Base-by-base conservation (phyloP, 2,113 vertebrate genomes). In the Perca flavescens region DNA sequence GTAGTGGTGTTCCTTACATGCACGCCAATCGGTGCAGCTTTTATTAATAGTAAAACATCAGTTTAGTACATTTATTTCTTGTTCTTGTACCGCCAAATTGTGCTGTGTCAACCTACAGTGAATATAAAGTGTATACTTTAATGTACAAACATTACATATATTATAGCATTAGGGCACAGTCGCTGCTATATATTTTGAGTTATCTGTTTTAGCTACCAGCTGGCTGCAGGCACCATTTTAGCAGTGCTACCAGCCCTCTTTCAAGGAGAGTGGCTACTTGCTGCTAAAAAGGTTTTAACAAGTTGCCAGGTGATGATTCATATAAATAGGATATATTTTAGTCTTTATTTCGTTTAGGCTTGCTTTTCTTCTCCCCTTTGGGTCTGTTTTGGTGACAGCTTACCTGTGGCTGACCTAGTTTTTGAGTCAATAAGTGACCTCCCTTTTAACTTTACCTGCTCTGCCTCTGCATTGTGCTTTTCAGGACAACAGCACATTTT, bases 311-410 rank as follows among this genome's bases (percentile, higher is more conserved):
- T 1, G 25, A 68, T 82, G 17, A 58, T 63, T 75, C 11, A 46
- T 82, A 80, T 82, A 79, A 84, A 82, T 82, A 84, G 70, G 86
- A 84, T 73, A 60, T 65, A 47, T 74, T 79, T 64, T 25, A 6
- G 25, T 25, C 16, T 47, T 19, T 36, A 1, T 17, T 49, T 62
- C 13, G 7, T 28, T 10, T 61, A 69, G 25, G 43, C 66, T 66
- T 15, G 5, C 5, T 22, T 40, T 12, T 40, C 46, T n/a, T 22
- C 21, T 65, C 46, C 15, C 17, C 36, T 21, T 68, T 74, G 68
- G 36, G 16, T 74, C 13, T 36, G 19, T 1, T 25, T 63, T n/a
- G 16, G 9, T 13, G 19, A 63, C 34, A 19, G 58, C 31, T 72
- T 36, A 47, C 43, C 64, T 62, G 12, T 57, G 50, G 22, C 6